phyloP scores from a whole-genome alignment of 2,797 vertebrate species.

The Adelosebastes latens region DNA sequence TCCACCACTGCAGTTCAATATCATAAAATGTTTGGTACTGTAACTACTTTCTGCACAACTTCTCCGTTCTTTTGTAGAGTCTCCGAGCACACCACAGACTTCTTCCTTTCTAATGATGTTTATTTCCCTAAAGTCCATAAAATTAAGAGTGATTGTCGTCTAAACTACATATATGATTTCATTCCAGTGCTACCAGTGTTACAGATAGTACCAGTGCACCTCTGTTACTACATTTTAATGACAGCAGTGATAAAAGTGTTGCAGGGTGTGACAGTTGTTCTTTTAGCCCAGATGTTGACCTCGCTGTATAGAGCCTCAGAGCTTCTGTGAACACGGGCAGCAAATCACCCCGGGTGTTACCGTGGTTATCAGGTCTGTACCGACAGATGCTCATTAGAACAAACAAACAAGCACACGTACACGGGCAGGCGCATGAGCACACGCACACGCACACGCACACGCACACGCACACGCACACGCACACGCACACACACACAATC shows the following conservation, averaged over 20 bases:
- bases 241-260: conserved; percentile 52
- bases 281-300: conserved; percentile 83
- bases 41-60: too few species aligned
- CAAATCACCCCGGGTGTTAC: conserved; percentile 75
- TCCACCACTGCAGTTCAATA: background rate
- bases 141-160: background rate
- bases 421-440: background rate
- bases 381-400: conserved; percentile 83
- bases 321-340: conserved; percentile 69
- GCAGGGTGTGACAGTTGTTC: conserved; percentile 57
- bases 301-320: conserved; percentile 70
- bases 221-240: conserved; percentile 25
- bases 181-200: background rate
- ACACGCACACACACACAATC: background rate
- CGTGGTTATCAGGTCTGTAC: conserved; percentile 68
- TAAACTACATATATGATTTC: background rate
- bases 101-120: background rate
- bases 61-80: too few species aligned
- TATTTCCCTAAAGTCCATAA: background rate
- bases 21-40: too few species aligned
- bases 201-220: background rate
- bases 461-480: background rate
- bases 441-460: background rate
- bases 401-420: conserved; percentile 55
- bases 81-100: background rate